Evolutionary conservation across 2,113 vertebrate species (phyloP), one percentile per base, ranked within the genome.

Genomic region (Hiodon alosoides): DNA sequence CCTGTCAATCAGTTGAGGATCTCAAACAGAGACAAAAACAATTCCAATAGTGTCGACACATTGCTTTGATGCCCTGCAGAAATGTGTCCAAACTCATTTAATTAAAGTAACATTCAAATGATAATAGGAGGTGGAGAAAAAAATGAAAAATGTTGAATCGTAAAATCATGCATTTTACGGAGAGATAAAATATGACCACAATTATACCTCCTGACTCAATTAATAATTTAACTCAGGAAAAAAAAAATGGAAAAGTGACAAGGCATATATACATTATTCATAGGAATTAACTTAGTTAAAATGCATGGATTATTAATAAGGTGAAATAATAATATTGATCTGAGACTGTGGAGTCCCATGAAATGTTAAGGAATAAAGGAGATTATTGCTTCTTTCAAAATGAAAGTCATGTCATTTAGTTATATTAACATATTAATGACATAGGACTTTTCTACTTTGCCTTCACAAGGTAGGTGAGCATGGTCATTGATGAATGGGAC

Each of bases 271-370:
- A 58, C 7, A 53, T 68, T 74, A 78, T 79, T 78, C 77, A 81
- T 76, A 16, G 52, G 48, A 9, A 73, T 57, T 57, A 57, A 75
- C 72, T 74, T 68, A 71, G 72, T 77, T 77, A 74, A 77, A 72
- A 77, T 79, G 58, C 57, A 75, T 79, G 69, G 72, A 66, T 75
- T 77, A 77, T 79, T 81, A 72, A 79, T 75, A 48, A 72, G 68
- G 79, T 75, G 75, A 77, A 77, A 79, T 72, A 72, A 72, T 72
- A 72, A 81, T 77, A 79, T 77, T 77, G 71, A 74, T 77, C 77
- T 79, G 67, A 71, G 66, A 58, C 69, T 10, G 53, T 48, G 53
- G 66, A 59, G 61, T 71, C 66, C 71, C 62, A 50, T 67, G 61
- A 60, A 76, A 67, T 74, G 59, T 65, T 66, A 16, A 72, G 52